Base-by-base conservation (phyloP, 2,888 invertebrate genomes). In the Polyommatus icarus region DNA sequence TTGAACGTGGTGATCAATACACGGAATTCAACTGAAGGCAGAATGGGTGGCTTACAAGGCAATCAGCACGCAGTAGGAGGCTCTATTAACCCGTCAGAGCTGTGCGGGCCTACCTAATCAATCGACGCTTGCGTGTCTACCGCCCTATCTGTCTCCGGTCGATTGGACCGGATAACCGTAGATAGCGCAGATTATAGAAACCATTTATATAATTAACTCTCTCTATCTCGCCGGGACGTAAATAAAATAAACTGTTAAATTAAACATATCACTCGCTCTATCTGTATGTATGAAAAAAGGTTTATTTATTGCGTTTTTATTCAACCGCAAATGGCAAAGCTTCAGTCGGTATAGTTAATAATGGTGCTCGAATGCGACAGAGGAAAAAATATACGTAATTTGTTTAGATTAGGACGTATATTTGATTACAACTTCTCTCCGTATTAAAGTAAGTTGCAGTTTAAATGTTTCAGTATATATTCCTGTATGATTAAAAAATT, bases 181-280 rank as follows among this genome's bases (percentile, higher is more conserved):
- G 80, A 81, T 79, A 79, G 86, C 84, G 79, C 87, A 92, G 91
- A 92, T 92, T 92, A 91, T 90, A 87, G 89, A 90, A 86, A 88
- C 90, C 89, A 93, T 93, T 92, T 91, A 93, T 92, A 90, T 89
- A 92, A 92, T 92, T 92, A 91, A 92, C 90, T 91, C 91, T 90
- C 91, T 91, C 91, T 91, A 75, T 92, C 91, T 91, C 61, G 46
- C 46, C 29, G 76, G 71, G 36, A 46, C 46, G 77, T 77, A 57
- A 76, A 77, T 50, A 29, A 75, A 75, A 75, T 75, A 54, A 75
- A 75, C 50, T 18, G 50, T 54, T 54, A 24, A 75, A 75, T 75
- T 20, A 54, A 75, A 75, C 50, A 50, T 75, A 75, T 54, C 54
- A 54, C 54, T 24, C 36, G 40, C 75, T 15, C 75, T 1, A 24